Conservation (phyloP, 2,888 invertebrate species). For the Ormyrus pomaceus region DNA sequence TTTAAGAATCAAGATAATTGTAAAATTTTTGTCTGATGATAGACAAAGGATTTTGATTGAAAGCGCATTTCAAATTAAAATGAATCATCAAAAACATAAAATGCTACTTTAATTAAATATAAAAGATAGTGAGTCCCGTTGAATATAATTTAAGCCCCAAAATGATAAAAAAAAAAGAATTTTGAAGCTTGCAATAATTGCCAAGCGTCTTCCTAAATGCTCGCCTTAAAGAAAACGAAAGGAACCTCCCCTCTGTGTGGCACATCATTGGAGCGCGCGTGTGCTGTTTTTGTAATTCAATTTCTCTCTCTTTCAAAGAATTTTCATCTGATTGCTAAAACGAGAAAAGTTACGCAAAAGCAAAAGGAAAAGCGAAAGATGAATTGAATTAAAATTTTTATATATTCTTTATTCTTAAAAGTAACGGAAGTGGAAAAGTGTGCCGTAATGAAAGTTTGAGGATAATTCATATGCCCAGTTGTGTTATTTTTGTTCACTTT, state of each 20-base stretch:
- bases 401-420: constrained; percentile 11
- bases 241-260: constrained; percentile 37
- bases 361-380: constrained; percentile 6
- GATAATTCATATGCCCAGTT: constrained; percentile 4
- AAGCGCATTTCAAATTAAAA: neutral
- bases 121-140: neutral
- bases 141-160: constrained; percentile 26
- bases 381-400: neutral
- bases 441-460: neutral
- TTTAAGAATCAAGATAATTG: neutral
- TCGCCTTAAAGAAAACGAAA: constrained; percentile 20
- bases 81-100: constrained; percentile 8
- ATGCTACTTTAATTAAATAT: neutral
- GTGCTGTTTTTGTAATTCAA: constrained; percentile 16
- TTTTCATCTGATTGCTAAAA: neutral
- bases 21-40: neutral
- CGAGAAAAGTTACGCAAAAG: neutral
- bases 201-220: constrained; percentile 42
- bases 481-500: constrained; percentile 19
- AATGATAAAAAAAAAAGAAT: neutral
- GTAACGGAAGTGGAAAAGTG: neutral
- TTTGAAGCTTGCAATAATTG: constrained; percentile 6
- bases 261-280: constrained; percentile 45
- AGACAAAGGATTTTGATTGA: neutral
- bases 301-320: constrained; percentile 9